phyloP scores from a whole-genome alignment of 2,797 vertebrate genomes.

The Lophius americanus region DNA sequence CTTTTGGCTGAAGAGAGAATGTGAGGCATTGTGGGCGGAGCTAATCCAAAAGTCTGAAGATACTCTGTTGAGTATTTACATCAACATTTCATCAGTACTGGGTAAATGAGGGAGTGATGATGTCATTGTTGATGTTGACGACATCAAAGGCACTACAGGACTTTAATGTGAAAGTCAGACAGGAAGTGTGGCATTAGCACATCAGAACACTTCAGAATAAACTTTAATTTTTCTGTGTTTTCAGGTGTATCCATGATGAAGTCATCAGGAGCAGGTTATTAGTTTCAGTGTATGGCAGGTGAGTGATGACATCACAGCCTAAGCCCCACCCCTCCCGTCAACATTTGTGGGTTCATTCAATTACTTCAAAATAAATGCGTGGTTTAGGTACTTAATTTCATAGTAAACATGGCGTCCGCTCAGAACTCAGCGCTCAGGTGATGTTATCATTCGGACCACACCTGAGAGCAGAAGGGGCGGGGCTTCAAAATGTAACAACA shows the following conservation, averaged over 20 bases:
- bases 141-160: too few relatives aligned
- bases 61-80: too few relatives aligned
- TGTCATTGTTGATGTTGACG: too few relatives aligned
- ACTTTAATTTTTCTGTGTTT: not conserved
- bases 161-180: too few relatives aligned
- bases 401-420: not conserved
- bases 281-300: conserved; percentile 69
- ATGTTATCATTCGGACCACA: not conserved
- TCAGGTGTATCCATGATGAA: conserved; percentile 55
- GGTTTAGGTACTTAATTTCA: not conserved
- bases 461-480: not conserved
- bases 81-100: too few relatives aligned
- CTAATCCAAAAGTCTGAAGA: too few relatives aligned
- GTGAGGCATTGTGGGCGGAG: too few relatives aligned
- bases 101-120: too few relatives aligned
- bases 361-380: not conserved
- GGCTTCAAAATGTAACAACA: not conserved
- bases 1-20: too few relatives aligned
- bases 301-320: conserved; percentile 15
- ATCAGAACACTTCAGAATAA: too few relatives aligned
- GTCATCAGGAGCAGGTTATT: conserved; percentile 63
- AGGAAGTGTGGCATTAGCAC: too few relatives aligned
- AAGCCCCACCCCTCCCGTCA: not conserved
- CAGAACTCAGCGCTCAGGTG: not conserved
- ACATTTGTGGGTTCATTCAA: not conserved